A percentile compares a stretch with the other conserved stretches of the same genome.
Evolutionary conservation across 2,888 invertebrate genomes (phyloP).

Genomic region (Eupelmus urozonus): DNA sequence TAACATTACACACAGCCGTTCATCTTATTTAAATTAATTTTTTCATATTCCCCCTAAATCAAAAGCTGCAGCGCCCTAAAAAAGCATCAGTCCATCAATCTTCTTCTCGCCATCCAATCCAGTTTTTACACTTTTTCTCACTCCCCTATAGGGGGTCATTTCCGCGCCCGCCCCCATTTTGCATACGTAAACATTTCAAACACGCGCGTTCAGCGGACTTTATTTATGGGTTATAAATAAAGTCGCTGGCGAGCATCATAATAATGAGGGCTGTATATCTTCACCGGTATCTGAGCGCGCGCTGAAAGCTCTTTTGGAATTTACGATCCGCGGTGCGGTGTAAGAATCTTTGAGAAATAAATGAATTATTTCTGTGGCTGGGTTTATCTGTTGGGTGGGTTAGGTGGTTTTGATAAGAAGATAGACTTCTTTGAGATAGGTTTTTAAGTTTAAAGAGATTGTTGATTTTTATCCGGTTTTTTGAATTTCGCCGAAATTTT

Average conservation of each 20-base stretch:
- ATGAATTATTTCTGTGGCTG: too few species aligned
- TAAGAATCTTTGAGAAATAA: neutral
- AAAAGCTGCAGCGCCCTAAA: neutral
- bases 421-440: too few species aligned
- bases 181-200: conserved; percentile 13
- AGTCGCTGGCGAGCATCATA: conserved; percentile 38
- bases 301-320: conserved; percentile 17
- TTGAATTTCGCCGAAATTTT: too few species aligned
- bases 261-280: conserved; percentile 36
- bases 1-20: too few species aligned
- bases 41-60: too few species aligned
- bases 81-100: neutral
- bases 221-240: conserved; percentile 50
- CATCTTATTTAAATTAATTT: too few species aligned
- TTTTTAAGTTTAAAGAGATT: too few species aligned
- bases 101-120: neutral
- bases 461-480: too few species aligned
- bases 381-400: too few species aligned
- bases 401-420: too few species aligned
- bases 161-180: neutral
- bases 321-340: neutral
- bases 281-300: neutral
- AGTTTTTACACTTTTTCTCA: conserved; percentile 1
- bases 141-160: conserved; percentile 18
- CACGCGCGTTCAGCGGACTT: neutral